A percentile compares a stretch with the other conserved stretches of the same genome.
Evolutionary conservation across 2,113 vertebrate species (phyloP).

Genomic region (Numida meleagris): DNA sequence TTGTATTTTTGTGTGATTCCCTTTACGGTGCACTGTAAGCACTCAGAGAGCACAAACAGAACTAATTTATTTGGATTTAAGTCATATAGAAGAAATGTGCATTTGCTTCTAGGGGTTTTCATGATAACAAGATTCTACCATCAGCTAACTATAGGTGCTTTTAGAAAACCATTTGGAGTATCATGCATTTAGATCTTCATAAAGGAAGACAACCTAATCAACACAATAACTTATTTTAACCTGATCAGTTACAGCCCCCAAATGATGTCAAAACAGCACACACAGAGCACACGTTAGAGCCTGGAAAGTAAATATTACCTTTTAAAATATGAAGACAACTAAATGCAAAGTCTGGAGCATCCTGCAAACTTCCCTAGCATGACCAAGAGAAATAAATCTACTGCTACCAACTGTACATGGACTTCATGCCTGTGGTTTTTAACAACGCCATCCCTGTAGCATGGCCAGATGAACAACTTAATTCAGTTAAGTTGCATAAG

Average conservation of each 20-base stretch:
- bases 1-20: neutral
- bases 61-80: neutral
- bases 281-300: neutral
- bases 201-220: neutral
- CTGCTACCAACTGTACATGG: neutral
- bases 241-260: neutral
- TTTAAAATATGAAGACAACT: neutral
- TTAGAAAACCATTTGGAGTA: neutral
- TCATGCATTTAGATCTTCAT: neutral
- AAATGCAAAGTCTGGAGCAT: neutral
- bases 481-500: neutral
- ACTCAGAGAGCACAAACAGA: neutral
- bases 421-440: conserved; percentile 39
- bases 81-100: neutral
- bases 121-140: neutral
- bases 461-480: neutral
- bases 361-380: neutral
- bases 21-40: neutral
- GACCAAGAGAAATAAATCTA: conserved; percentile 22
- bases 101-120: neutral
- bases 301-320: neutral
- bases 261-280: neutral
- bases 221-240: neutral
- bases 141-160: neutral
- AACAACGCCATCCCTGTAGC: neutral